Evolutionary conservation across 2,113 vertebrate genomes (phyloP).

Genomic region (Phycodurus eques): DNA sequence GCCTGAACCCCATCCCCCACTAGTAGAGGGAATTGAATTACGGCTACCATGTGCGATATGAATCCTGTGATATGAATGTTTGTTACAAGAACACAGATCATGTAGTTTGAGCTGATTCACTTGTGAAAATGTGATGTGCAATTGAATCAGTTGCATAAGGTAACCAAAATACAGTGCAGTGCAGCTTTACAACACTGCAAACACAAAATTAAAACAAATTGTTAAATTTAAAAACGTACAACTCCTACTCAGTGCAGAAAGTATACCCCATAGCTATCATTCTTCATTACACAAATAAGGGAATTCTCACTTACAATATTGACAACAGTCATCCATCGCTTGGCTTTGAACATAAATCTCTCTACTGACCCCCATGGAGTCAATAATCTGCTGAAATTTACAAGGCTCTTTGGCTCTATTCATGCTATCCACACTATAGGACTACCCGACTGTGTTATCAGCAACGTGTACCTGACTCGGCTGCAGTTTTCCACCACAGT

Average conservation of each 20-base stretch:
- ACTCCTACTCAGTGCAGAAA: not conserved
- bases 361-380: conserved; percentile 14
- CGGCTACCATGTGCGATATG: conserved; percentile 23
- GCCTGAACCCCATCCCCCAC: conserved; percentile 28
- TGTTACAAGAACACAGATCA: conserved; percentile 14
- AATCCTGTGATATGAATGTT: conserved; percentile 3
- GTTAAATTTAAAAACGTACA: not conserved
- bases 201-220: not conserved
- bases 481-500: conserved; percentile 37
- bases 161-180: not conserved
- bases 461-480: conserved; percentile 19
- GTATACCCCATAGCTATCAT: conserved; percentile 12
- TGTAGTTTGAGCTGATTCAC: conserved; percentile 18
- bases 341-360: conserved; percentile 20
- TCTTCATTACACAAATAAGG: conserved; percentile 40
- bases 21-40: conserved; percentile 43
- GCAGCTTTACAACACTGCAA: not conserved
- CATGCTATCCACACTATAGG: not conserved
- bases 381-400: conserved; percentile 16
- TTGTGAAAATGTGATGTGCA: not conserved
- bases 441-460: not conserved
- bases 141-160: not conserved
- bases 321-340: conserved; percentile 43
- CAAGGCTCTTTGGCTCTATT: conserved; percentile 1
- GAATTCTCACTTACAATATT: conserved; percentile 31